Evolutionary conservation across 2,113 vertebrate species (phyloP).

Genomic region (Physeter macrocephalus): DNA sequence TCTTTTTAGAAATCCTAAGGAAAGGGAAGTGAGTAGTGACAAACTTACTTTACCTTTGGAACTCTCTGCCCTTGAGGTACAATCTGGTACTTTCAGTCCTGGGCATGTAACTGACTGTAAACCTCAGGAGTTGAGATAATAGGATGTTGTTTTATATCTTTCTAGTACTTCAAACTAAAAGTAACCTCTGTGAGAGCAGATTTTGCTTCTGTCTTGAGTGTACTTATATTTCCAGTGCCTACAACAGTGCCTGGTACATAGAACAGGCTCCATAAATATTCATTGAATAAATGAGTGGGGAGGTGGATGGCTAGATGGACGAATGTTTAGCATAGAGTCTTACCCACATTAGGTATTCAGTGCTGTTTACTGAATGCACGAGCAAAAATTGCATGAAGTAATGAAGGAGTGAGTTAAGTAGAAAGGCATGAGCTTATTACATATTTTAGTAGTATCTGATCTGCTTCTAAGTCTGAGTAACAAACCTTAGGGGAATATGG

Average conservation of each 20-base stretch:
- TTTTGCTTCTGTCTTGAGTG: neutral
- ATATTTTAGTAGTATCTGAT: neutral
- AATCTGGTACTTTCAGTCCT: neutral
- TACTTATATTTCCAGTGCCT: neutral
- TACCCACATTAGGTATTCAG: neutral
- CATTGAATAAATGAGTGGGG: neutral
- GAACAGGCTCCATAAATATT: neutral
- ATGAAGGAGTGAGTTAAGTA: neutral
- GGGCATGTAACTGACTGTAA: neutral
- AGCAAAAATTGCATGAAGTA: neutral
- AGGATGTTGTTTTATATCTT: neutral
- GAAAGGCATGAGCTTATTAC: neutral
- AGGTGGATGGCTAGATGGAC: neutral
- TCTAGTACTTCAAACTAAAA: neutral
- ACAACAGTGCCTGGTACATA: neutral
- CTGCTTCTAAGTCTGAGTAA: neutral
- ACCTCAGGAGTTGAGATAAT: neutral
- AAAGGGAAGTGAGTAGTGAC: neutral
- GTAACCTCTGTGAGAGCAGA: neutral
- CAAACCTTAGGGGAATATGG: neutral
- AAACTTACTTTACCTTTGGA: neutral
- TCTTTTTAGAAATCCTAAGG: neutral
- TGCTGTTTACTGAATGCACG: neutral
- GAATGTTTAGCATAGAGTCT: neutral
- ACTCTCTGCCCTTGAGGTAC: neutral